Conservation (phyloP, 2,888 invertebrate genomes). For the Lasioglossum figueresi region DNA sequence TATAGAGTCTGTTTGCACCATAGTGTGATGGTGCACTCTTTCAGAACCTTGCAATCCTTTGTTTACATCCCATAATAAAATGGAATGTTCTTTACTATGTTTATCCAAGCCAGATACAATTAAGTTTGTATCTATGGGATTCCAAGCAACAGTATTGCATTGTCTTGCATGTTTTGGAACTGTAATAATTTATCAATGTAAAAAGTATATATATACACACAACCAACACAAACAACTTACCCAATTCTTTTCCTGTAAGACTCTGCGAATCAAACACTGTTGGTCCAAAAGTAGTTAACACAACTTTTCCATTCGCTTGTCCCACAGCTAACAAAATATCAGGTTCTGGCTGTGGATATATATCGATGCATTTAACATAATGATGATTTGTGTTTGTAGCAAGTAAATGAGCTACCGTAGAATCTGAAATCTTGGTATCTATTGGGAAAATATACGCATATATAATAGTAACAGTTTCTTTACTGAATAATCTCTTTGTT, state of each 20-base stretch:
- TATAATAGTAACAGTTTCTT: not conserved
- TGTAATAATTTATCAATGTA: slow-evolving; percentile 78
- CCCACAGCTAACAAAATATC: slow-evolving; percentile 95
- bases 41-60: slow-evolving; percentile 84
- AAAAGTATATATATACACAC: not conserved
- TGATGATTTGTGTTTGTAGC: slow-evolving; percentile 90
- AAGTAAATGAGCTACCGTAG: slow-evolving; percentile 88
- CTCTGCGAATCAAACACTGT: slow-evolving; percentile 88
- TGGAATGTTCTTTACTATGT: slow-evolving; percentile 94
- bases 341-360: slow-evolving; percentile 91
- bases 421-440: slow-evolving; percentile 90
- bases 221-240: slow-evolving; percentile 82
- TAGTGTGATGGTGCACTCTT: slow-evolving; percentile 78
- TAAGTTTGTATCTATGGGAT: slow-evolving; percentile 91
- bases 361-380: slow-evolving; percentile 94
- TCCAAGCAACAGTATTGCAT: slow-evolving; percentile 95
- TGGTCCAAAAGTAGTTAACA: slow-evolving; percentile 91
- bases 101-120: slow-evolving; percentile 95
- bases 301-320: slow-evolving; percentile 94
- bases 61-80: slow-evolving; percentile 94
- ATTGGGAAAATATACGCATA: slow-evolving; percentile 64
- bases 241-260: slow-evolving; percentile 91
- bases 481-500: not conserved
- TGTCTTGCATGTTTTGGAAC: slow-evolving; percentile 93
- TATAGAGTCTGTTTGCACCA: slow-evolving; percentile 85